Evolutionary conservation across 2,113 vertebrate species (phyloP).

Genomic region (Hymenochirus boettgeri): DNA sequence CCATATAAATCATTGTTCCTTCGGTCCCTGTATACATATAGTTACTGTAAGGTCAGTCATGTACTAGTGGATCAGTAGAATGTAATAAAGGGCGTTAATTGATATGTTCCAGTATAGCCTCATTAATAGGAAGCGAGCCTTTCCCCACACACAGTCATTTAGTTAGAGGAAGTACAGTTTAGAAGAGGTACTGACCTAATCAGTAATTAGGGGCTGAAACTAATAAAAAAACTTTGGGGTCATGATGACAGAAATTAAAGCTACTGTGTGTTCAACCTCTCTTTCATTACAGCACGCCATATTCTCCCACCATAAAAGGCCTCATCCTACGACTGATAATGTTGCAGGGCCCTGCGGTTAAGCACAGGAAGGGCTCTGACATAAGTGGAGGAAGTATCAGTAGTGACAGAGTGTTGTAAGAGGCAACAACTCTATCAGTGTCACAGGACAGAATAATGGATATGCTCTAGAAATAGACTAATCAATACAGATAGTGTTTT

Average conservation of each 20-base stretch:
- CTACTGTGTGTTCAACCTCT: background rate
- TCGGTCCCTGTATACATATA: no score
- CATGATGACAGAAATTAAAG: background rate
- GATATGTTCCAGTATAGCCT: no score
- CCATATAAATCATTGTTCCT: no score
- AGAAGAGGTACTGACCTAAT: no score
- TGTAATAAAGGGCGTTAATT: no score
- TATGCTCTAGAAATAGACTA: no score
- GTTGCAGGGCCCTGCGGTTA: background rate
- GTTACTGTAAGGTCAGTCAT: no score
- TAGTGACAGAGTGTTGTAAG: background rate
- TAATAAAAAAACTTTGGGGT: background rate
- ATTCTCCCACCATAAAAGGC: background rate
- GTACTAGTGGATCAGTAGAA: no score
- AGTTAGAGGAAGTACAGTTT: no score
- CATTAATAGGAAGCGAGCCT: no score
- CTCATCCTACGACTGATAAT: background rate
- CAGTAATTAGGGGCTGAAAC: background rate
- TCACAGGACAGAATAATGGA: background rate
- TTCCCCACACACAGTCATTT: no score
- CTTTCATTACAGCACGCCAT: background rate
- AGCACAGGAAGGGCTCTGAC: background rate
- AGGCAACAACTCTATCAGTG: background rate
- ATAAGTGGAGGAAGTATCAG: background rate
- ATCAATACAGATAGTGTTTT: no score